Base-by-base conservation (phyloP, 2,113 vertebrate genomes). In the Caracal caracal region DNA sequence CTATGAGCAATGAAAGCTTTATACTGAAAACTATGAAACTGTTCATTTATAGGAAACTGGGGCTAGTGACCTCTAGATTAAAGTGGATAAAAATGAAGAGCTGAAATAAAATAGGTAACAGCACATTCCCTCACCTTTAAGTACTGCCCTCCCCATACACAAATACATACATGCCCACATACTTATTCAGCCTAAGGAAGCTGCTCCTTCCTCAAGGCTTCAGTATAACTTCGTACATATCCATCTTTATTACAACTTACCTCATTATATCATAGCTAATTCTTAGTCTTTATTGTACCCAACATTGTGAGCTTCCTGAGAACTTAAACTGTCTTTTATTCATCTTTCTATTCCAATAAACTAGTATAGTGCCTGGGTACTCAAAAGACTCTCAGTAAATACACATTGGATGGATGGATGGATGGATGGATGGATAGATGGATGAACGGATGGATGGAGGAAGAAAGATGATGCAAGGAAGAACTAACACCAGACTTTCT, bases 41-140 rank as follows among this genome's bases (percentile, higher is more conserved):
- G 63, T 22, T 76, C 51, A 49, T 75, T 90, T 81, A 93, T 17
- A 66, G n/a, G 22, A 94, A 88, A 95, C 68, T 71, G 6, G 30
- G 51, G 81, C 87, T 53, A 70, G 28, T 82, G 49, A 76, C 13
- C 30, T 93, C 75, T n/a, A 37, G 10, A 61, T 90, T 61, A 63
- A 75, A 68, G 35, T 70, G 35, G 26, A 95, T n/a, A 82, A 87
- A 93, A 81, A 83, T 70, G 26, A 93, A 87, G 65, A 53, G 22
- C 24, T 63, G 13, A 53, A 61, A 73, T 73, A 20, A 78, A 88
- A 82, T 51, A 59, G 35, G 33, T 49, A 78, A 87, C 19, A 83
- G 22, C 47, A 80, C 10, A 66, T 22, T 84, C 16, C 7, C 51
- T 12, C 17, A 37, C 19, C 63, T 53, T 88, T 24, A 10, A 26